These are phyloP conservation scores for Acrocyrtus sp. DNA, from an alignment of 2,888 invertebrate genomes.

Conservation along the genomic window DNA sequence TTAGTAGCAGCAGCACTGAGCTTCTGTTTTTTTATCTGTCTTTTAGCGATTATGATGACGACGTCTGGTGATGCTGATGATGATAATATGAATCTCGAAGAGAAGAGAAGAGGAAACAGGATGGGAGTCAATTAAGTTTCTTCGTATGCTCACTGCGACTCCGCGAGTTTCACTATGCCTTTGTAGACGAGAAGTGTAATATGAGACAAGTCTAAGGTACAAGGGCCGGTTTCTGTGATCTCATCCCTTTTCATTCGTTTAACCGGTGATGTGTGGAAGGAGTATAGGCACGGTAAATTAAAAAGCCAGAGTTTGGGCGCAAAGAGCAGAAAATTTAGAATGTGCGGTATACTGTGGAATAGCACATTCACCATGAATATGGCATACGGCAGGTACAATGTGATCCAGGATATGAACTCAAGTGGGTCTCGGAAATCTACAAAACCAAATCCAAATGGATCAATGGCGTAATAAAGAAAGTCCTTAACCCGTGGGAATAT, in stretches of 20 bases:
- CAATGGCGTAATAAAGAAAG: constrained; percentile 21
- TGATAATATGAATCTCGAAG: constrained; percentile 28
- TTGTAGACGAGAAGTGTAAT: constrained; percentile 40
- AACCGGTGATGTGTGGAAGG: constrained; percentile 41
- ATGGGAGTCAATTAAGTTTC: constrained; percentile 37
- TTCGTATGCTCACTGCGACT: constrained; percentile 32
- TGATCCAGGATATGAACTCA: constrained; percentile 51
- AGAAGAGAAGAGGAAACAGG: constrained; percentile 43
- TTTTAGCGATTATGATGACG: background rate
- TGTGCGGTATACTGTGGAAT: constrained; percentile 33
- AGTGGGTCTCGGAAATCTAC: constrained; percentile 49
- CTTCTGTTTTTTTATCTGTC: constrained; percentile 10
- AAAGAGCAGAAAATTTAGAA: constrained; percentile 52
- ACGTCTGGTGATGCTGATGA: too few relatives aligned
- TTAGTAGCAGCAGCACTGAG: too few relatives aligned
- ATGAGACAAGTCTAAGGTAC: constrained; percentile 38
- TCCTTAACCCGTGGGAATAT: constrained; percentile 40
- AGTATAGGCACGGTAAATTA: constrained; percentile 47
- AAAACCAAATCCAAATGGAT: constrained; percentile 42
- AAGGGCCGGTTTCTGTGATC: constrained; percentile 25
- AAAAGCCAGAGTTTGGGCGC: constrained; percentile 49
- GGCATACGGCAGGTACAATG: constrained; percentile 46
- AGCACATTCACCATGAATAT: constrained; percentile 47
- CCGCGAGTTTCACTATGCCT: constrained; percentile 37
- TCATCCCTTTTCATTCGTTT: constrained; percentile 17